Percentiles rank a stretch among this genome's conserved stretches.
Conservation (phyloP, 2,113 vertebrate species). For the Triplophysa rosa region DNA sequence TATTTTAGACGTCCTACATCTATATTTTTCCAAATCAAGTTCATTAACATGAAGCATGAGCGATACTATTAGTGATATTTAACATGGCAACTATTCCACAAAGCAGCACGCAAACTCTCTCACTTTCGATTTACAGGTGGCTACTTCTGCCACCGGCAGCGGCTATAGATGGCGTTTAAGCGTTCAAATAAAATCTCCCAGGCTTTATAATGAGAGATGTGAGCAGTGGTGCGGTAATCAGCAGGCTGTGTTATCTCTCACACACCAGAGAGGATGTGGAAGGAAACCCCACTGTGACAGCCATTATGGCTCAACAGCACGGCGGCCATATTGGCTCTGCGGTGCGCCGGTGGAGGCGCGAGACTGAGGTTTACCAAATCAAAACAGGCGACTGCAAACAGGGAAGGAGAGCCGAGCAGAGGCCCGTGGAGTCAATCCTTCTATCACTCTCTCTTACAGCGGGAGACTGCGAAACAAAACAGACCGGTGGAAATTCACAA, state of each 20-base stretch:
- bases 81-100: not conserved
- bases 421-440: constrained; percentile 34
- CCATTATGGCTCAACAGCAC: constrained; percentile 58
- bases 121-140: constrained; percentile 20
- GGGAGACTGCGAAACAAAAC: constrained; percentile 13
- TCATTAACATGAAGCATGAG: not conserved
- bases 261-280: constrained; percentile 62
- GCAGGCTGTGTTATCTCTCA: constrained; percentile 66
- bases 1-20: no score
- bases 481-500: not conserved
- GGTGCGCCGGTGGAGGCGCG: constrained; percentile 52
- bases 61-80: not conserved
- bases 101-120: not conserved
- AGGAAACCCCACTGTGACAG: constrained; percentile 57
- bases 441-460: constrained; percentile 1
- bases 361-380: constrained; percentile 46
- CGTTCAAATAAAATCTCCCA: constrained; percentile 61
- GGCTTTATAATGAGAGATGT: constrained; percentile 65
- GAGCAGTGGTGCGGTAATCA: constrained; percentile 62
- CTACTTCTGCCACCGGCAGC: constrained; percentile 61
- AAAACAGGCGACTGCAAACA: constrained; percentile 29
- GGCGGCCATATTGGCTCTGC: constrained; percentile 45
- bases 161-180: constrained; percentile 56
- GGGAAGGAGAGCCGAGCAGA: not conserved
- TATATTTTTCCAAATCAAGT: no score